Conservation (phyloP, 2,113 vertebrate genomes). For the Lagenorhynchus albirostris region DNA sequence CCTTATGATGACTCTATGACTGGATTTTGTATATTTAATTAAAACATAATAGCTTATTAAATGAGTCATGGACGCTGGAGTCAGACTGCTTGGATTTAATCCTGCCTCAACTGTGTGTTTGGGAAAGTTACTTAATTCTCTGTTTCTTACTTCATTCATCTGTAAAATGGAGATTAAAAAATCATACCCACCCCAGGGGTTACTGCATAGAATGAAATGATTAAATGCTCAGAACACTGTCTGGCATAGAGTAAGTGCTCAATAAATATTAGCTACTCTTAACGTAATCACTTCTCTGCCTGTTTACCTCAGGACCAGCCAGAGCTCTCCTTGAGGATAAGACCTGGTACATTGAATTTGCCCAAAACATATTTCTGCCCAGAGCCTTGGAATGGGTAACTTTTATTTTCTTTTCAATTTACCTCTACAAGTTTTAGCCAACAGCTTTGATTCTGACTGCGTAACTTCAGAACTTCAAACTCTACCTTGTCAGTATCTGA, state of each 20-base stretch:
- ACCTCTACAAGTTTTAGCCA: background rate
- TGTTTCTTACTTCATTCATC: background rate
- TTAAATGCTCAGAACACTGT: background rate
- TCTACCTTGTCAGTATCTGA: background rate
- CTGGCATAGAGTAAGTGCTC: background rate
- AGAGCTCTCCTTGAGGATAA: background rate
- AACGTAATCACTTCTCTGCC: background rate
- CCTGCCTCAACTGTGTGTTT: background rate
- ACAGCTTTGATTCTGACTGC: background rate
- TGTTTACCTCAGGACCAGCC: background rate
- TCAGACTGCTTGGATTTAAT: background rate
- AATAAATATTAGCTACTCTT: background rate
- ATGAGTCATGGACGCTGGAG: background rate
- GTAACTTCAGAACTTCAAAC: background rate
- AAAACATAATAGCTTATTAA: background rate
- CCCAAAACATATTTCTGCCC: background rate
- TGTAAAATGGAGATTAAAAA: background rate
- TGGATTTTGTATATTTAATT: background rate
- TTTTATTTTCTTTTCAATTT: background rate
- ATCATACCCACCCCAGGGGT: background rate
- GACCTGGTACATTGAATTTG: background rate
- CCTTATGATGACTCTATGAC: background rate
- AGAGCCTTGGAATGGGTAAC: background rate
- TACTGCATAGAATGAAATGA: background rate
- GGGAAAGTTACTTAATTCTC: background rate